Evolutionary conservation across 2,888 invertebrate species (phyloP).

Genomic region (Hermaeophaga mercurialis): DNA sequence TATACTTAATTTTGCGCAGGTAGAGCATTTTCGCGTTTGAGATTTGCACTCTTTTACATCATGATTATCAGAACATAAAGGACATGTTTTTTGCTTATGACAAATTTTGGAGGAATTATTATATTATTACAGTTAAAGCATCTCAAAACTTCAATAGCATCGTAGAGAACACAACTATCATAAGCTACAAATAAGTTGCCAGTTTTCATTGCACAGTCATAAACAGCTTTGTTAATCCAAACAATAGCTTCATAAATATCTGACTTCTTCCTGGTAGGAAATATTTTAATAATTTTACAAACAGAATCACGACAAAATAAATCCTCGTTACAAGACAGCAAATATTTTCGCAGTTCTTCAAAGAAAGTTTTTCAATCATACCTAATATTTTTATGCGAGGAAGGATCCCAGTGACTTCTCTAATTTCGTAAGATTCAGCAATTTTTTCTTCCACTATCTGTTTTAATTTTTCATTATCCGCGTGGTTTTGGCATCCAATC

Average conservation of each 20-base stretch:
- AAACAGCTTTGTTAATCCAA: conserved; percentile 10
- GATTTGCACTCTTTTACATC: not conserved
- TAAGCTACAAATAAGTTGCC: conserved; percentile 16
- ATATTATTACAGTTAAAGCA: not conserved
- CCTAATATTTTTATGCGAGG: conserved; percentile 17
- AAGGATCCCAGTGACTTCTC: conserved; percentile 13
- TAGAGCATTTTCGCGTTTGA: not conserved
- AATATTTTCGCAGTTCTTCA: not conserved
- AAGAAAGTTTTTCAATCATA: conserved; percentile 12
- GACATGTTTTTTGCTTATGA: too few relatives aligned
- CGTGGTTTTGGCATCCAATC: too few relatives aligned
- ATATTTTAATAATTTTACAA: conserved; percentile 12
- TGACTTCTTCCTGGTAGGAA: conserved; percentile 1
- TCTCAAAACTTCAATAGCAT: not conserved
- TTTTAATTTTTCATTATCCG: too few relatives aligned
- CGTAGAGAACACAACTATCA: not conserved
- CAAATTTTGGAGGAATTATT: not conserved
- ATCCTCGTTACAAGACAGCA: not conserved
- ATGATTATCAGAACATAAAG: not conserved
- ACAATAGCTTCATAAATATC: conserved; percentile 16
- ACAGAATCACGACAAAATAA: not conserved
- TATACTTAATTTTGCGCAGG: not conserved
- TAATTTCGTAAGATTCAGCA: conserved; percentile 14
- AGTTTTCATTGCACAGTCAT: conserved; percentile 4
- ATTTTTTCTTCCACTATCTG: conserved; percentile 17